A percentile compares a stretch with the other conserved stretches of the same genome.
Evolutionary conservation across 2,888 invertebrate species (phyloP).

Genomic region (Folsomia manolachei): DNA sequence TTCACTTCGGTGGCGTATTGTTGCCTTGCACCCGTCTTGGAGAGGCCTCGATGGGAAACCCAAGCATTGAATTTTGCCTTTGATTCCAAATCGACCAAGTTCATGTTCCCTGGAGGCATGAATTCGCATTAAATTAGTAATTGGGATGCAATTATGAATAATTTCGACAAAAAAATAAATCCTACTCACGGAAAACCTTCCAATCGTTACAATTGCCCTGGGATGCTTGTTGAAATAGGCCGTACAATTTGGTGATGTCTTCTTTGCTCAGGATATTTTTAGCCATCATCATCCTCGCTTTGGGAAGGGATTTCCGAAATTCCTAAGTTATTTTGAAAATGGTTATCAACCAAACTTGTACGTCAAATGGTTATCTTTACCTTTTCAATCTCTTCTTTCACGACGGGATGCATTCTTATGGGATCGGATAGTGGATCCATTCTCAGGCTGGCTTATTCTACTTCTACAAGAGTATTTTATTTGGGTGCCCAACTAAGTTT

Average conservation of each 20-base stretch:
- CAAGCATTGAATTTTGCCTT: not conserved
- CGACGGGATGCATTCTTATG: not conserved
- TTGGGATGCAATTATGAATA: not conserved
- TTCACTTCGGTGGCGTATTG: not conserved
- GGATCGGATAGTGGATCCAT: too few species aligned
- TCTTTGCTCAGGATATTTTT: not conserved
- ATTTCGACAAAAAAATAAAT: not conserved
- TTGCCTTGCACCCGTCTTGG: not conserved
- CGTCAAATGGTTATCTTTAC: not conserved
- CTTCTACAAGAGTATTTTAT: too few species aligned
- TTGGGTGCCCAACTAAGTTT: too few species aligned
- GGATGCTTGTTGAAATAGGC: constrained; percentile 7
- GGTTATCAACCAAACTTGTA: not conserved
- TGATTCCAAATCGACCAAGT: not conserved
- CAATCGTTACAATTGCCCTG: constrained; percentile 18
- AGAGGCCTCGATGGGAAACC: not conserved
- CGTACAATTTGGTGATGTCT: not conserved
- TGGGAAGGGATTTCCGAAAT: not conserved
- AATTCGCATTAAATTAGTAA: not conserved
- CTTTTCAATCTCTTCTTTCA: not conserved
- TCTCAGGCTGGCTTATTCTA: too few species aligned
- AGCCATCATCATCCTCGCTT: not conserved
- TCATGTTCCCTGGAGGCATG: not conserved
- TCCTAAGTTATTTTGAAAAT: not conserved
- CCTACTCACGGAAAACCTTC: constrained; percentile 5